Evolutionary conservation across 2,797 vertebrate species (phyloP).

Genomic region (Ctenosaura bakeri): DNA sequence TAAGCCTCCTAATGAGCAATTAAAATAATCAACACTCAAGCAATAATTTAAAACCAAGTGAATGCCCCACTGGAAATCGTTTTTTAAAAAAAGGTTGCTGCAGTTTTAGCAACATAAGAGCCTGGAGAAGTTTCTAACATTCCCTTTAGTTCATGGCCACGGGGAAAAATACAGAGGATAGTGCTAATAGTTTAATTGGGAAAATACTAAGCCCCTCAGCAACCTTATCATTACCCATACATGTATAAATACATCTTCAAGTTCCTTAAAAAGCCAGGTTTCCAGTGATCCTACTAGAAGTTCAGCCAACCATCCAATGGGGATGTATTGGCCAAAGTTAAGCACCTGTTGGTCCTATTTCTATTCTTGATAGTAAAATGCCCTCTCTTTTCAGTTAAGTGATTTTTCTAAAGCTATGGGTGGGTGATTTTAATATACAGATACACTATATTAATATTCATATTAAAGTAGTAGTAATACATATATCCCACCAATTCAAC

Average conservation of each 20-base stretch:
- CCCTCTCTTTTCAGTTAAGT: not conserved
- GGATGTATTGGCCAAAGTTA: not conserved
- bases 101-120: slow-evolving; percentile 16
- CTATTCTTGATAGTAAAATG: not conserved
- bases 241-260: slow-evolving; percentile 25
- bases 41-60: slow-evolving; percentile 71
- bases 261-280: not conserved
- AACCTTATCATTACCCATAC: slow-evolving; percentile 27
- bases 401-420: too few relatives aligned
- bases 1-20: slow-evolving; percentile 52
- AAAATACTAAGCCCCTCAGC: slow-evolving; percentile 11
- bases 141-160: slow-evolving; percentile 14
- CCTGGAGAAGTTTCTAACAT: slow-evolving; percentile 10
- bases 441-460: not conserved
- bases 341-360: not conserved
- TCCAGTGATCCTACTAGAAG: not conserved
- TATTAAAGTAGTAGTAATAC: not conserved
- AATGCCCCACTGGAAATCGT: slow-evolving; percentile 46
- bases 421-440: not conserved
- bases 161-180: slow-evolving; percentile 18
- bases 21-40: slow-evolving; percentile 67
- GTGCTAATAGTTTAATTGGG: slow-evolving; percentile 21
- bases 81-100: slow-evolving; percentile 8
- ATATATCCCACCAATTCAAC: not conserved
- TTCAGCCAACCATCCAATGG: not conserved